Evolutionary conservation across 2,113 vertebrate species (phyloP).

Genomic region (Thalassarche chlororhynchos): DNA sequence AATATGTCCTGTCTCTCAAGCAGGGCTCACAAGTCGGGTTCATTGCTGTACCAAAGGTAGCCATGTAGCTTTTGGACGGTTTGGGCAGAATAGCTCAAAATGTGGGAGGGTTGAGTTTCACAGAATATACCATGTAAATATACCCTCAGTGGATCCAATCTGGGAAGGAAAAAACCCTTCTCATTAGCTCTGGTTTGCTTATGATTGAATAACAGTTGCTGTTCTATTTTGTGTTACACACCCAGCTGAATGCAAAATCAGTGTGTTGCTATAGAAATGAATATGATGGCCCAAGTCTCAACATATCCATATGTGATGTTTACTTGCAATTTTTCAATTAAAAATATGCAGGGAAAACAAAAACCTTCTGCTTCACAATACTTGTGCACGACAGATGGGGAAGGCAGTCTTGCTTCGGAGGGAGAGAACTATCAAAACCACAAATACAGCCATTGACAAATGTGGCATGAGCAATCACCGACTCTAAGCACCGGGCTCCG

Average conservation of each 20-base stretch:
- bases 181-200: not conserved
- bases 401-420: not conserved
- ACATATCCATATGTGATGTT: not conserved
- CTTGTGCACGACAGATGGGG: not conserved
- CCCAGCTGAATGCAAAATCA: not conserved
- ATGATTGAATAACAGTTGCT: not conserved
- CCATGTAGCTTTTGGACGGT: not conserved
- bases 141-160: not conserved
- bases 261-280: not conserved
- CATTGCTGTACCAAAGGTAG: not conserved
- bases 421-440: not conserved
- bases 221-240: not conserved
- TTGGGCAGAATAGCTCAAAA: not conserved
- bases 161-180: not conserved
- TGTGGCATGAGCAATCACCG: rapidly evolving
- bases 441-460: not conserved
- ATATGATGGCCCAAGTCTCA: not conserved
- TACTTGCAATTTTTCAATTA: not conserved
- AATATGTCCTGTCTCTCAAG: not conserved
- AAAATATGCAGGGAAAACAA: not conserved
- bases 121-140: not conserved
- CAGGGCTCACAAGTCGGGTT: rapidly evolving
- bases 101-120: not conserved
- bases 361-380: not conserved
- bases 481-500: rapidly evolving